Evolutionary conservation across 1,140 invertebrate species (phyloP).

Genomic region (Bilobella aurantiaca): DNA sequence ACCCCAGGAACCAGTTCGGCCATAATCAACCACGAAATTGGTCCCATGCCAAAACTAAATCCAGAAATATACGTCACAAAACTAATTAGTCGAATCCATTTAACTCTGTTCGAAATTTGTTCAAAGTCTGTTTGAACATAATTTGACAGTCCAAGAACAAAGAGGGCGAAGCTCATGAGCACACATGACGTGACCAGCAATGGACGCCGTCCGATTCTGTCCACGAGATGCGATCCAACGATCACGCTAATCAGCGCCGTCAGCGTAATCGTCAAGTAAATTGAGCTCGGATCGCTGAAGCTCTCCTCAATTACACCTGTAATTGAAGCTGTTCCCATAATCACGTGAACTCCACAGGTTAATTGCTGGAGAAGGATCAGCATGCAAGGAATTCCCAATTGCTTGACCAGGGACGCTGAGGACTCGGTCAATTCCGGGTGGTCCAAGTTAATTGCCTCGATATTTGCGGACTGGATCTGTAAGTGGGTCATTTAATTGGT

Average conservation of each 20-base stretch:
- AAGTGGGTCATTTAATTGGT: no score
- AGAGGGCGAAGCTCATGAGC: conserved; percentile 33
- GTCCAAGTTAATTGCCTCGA: no score
- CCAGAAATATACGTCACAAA: conserved; percentile 34
- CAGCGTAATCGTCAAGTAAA: not conserved
- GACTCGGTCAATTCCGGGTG: no score
- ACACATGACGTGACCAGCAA: conserved; percentile 43
- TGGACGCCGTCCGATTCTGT: conserved; percentile 47
- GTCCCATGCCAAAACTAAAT: conserved; percentile 44
- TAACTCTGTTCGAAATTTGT: conserved; percentile 29
- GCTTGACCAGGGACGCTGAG: no score
- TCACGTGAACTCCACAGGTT: not conserved
- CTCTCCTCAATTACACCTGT: not conserved
- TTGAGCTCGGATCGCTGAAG: not conserved
- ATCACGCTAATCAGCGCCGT: conserved; percentile 42
- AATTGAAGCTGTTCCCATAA: not conserved
- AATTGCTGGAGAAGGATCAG: conserved; percentile 75
- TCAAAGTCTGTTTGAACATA: conserved; percentile 29
- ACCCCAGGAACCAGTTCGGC: conserved; percentile 51
- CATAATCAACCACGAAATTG: conserved; percentile 50
- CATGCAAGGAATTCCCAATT: conserved; percentile 56
- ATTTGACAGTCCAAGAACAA: conserved; percentile 33
- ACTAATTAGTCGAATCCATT: conserved; percentile 5
- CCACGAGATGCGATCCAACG: conserved; percentile 46
- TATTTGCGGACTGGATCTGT: no score